These are phyloP conservation scores for Heteromyza rotundicornis DNA, from an alignment of 2,888 invertebrate species.

Conservation along the genomic window DNA sequence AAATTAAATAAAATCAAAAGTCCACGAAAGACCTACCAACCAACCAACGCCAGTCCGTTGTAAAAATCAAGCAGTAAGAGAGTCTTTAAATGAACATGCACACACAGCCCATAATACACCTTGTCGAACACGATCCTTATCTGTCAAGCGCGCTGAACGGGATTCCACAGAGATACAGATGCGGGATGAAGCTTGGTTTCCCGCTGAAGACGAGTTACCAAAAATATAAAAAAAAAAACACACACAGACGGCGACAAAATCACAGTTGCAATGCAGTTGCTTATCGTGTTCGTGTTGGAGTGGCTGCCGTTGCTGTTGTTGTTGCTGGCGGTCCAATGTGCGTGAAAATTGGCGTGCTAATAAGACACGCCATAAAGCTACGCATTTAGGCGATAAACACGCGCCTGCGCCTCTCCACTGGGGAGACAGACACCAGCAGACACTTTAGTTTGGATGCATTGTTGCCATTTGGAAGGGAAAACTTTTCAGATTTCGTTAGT, in stretches of 20 bases:
- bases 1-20: background rate
- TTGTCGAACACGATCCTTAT: slow-evolving; percentile 64
- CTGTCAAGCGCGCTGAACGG: slow-evolving; percentile 38
- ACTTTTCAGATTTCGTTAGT: too few species aligned
- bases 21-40: background rate
- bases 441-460: too few species aligned
- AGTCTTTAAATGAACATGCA: slow-evolving; percentile 39
- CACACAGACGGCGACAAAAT: background rate
- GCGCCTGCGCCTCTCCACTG: too few species aligned
- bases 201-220: background rate
- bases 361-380: slow-evolving; percentile 8
- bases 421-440: too few species aligned
- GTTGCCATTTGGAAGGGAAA: too few species aligned
- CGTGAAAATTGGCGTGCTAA: slow-evolving; percentile 2
- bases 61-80: slow-evolving; percentile 15
- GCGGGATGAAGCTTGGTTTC: too few species aligned
- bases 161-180: too few species aligned
- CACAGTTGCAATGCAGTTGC: background rate
- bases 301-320: slow-evolving; percentile 4
- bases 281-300: background rate
- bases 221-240: background rate
- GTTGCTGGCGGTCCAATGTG: background rate
- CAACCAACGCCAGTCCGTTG: slow-evolving; percentile 5
- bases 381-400: slow-evolving; percentile 1
- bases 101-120: slow-evolving; percentile 61